A percentile compares a stretch with the other conserved stretches of the same genome.
Conservation (phyloP, 2,888 invertebrate genomes). For the Eudasyphora cyanicolor region DNA sequence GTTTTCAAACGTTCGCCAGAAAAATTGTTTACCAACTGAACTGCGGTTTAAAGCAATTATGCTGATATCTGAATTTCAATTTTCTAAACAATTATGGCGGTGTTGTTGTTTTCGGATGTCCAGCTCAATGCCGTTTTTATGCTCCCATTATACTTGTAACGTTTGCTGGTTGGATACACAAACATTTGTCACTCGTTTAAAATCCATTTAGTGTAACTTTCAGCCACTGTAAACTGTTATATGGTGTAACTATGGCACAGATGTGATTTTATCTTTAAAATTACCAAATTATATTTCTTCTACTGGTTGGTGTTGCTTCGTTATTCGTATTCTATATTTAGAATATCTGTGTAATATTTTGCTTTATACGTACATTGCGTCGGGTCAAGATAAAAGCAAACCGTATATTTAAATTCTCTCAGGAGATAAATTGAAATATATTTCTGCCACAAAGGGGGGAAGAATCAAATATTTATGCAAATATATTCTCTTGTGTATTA, state of each 20-base stretch:
- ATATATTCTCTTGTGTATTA: background rate
- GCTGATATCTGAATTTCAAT: too few relatives aligned
- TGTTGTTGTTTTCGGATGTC: too few relatives aligned
- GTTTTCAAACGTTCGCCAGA: too few relatives aligned
- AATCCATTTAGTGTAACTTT: too few relatives aligned
- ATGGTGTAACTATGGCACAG: background rate
- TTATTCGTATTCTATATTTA: too few relatives aligned
- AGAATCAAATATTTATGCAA: conserved; percentile 2
- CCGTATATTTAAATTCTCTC: background rate
- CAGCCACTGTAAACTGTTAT: background rate
- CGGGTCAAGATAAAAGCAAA: background rate
- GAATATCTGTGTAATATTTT: conserved; percentile 22
- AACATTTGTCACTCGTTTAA: too few relatives aligned
- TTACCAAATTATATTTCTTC: conserved; percentile 12
- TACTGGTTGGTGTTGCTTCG: background rate
- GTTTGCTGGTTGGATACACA: too few relatives aligned
- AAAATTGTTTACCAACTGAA: too few relatives aligned
- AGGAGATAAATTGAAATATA: conserved; percentile 30
- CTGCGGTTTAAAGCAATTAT: too few relatives aligned
- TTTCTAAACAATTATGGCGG: too few relatives aligned
- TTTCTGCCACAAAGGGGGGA: background rate
- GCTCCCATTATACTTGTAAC: too few relatives aligned
- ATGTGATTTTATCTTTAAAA: conserved; percentile 25
- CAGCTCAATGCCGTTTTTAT: too few relatives aligned
- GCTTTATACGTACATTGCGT: background rate